Conservation (phyloP, 2,888 invertebrate species). For the Ptilodon capucinus region DNA sequence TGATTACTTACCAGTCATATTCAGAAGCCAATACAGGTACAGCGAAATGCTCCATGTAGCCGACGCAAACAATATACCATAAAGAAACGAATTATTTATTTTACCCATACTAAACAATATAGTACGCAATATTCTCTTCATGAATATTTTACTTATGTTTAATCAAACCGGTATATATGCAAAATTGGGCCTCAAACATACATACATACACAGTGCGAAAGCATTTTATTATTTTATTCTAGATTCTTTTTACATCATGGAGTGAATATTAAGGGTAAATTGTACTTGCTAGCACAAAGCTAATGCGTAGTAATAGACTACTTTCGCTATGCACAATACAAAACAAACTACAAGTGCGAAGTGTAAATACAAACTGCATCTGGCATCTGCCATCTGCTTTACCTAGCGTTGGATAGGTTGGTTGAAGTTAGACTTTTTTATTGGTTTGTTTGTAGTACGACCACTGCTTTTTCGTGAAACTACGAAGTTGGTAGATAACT, state of each 20-base stretch:
- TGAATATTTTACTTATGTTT: not conserved
- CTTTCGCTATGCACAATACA: too few species aligned
- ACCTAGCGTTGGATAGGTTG: too few species aligned
- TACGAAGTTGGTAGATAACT: too few species aligned
- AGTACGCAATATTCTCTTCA: not conserved
- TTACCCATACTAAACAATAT: conserved; percentile 41
- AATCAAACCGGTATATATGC: not conserved
- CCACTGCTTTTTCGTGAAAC: too few species aligned
- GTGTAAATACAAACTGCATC: too few species aligned
- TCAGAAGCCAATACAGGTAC: conserved; percentile 86
- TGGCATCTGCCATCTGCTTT: too few species aligned
- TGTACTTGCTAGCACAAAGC: too few species aligned
- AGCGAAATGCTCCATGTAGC: conserved; percentile 88
- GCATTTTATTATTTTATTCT: not conserved
- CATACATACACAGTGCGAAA: not conserved
- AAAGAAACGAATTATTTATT: conserved; percentile 85
- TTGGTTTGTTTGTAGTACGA: too few species aligned
- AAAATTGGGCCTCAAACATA: not conserved
- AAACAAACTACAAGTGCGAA: too few species aligned
- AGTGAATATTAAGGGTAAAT: not conserved
- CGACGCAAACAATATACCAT: conserved; percentile 88
- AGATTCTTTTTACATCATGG: too few species aligned
- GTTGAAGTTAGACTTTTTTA: too few species aligned
- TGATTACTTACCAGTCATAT: conserved; percentile 67
- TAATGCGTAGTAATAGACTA: too few species aligned